Evolutionary conservation across 2,113 vertebrate genomes (phyloP).

Genomic region (Arvicanthis niloticus): DNA sequence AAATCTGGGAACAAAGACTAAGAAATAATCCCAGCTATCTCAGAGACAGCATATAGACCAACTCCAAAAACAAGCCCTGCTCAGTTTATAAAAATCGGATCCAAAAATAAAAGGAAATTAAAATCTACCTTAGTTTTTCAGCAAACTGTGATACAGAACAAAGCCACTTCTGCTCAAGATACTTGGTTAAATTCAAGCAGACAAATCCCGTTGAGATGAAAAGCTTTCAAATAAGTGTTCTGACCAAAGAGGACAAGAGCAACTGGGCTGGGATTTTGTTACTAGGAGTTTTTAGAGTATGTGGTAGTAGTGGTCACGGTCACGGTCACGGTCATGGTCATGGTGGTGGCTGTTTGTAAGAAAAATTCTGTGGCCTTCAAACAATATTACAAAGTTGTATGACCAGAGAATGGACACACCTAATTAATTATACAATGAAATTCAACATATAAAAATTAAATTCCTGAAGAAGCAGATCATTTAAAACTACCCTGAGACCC

Average conservation of each 20-base stretch:
- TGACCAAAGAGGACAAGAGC: not conserved
- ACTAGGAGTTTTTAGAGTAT: not conserved
- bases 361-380: not conserved
- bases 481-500: not conserved
- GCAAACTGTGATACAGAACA: not conserved
- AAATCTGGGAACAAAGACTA: not conserved
- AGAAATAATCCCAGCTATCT: not conserved
- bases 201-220: not conserved
- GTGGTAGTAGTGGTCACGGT: not conserved
- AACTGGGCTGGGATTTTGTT: not conserved
- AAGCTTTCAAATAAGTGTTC: not conserved
- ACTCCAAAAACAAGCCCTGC: not conserved
- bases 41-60: not conserved
- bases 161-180: not conserved
- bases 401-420: not conserved
- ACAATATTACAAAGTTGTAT: not conserved
- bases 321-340: not conserved
- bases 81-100: slow-evolving; percentile 28
- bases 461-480: not conserved
- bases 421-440: not conserved
- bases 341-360: not conserved
- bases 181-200: not conserved
- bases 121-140: not conserved
- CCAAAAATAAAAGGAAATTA: not conserved
- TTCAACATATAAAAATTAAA: not conserved